phyloP scores from a whole-genome alignment of 2,888 invertebrate species.

The Axea sp. region DNA sequence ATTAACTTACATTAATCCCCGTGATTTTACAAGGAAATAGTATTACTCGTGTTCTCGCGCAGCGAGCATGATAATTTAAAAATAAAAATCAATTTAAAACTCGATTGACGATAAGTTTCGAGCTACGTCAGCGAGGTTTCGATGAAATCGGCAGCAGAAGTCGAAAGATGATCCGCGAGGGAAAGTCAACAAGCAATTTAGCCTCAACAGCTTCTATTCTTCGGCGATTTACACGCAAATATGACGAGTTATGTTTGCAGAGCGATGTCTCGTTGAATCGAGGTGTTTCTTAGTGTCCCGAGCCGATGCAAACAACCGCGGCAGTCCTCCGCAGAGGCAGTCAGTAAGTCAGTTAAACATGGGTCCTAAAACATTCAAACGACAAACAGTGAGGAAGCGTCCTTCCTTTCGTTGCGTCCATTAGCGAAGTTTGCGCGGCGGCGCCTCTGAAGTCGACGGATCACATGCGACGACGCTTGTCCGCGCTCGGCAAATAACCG shows the following conservation, averaged over 20 bases:
- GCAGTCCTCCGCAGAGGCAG: constrained; percentile 75
- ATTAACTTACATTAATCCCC: too few species aligned
- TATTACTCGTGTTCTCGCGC: too few species aligned
- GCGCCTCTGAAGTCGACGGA: constrained; percentile 76
- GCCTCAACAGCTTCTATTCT: constrained; percentile 56
- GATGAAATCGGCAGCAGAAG: constrained; percentile 45
- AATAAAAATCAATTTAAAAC: too few species aligned
- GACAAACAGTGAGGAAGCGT: constrained; percentile 76
- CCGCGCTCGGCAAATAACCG: constrained; percentile 69
- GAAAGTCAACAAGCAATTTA: constrained; percentile 58
- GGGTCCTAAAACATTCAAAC: constrained; percentile 78
- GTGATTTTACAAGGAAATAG: too few species aligned
- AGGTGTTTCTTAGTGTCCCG: constrained; percentile 61
- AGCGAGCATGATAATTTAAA: too few species aligned
- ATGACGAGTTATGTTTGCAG: constrained; percentile 53
- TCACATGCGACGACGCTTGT: constrained; percentile 67
- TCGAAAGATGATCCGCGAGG: constrained; percentile 39
- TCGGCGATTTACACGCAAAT: constrained; percentile 53
- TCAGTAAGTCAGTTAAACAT: constrained; percentile 78
- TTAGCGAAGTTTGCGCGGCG: constrained; percentile 79
- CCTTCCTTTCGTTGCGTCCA: constrained; percentile 70
- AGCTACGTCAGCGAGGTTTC: too few species aligned
- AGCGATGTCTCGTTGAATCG: constrained; percentile 57
- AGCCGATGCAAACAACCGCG: constrained; percentile 64
- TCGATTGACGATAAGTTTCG: too few species aligned